These are phyloP conservation scores for Polymixis lichenea DNA, from an alignment of 2,888 invertebrate genomes.

Conservation along the genomic window DNA sequence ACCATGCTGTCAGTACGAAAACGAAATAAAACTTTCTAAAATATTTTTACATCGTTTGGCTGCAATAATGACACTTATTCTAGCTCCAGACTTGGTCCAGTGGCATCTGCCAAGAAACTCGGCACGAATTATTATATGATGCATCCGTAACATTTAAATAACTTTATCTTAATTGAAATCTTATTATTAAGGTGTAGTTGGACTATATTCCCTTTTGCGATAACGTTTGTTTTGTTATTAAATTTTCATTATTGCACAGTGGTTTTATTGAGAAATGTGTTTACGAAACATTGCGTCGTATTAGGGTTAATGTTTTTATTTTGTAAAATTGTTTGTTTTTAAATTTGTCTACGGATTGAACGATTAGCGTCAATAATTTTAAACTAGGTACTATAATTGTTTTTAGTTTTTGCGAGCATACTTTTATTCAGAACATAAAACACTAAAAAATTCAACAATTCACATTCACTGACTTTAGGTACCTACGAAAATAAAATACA, in stretches of 20 bases:
- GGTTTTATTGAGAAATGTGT: constrained; percentile 18
- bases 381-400: neutral
- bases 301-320: neutral
- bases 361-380: neutral
- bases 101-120: constrained; percentile 81
- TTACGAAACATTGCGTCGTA: neutral
- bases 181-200: constrained; percentile 67
- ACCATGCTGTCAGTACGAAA: constrained; percentile 18
- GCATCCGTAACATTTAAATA: constrained; percentile 81
- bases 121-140: constrained; percentile 79
- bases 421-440: neutral
- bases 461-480: neutral
- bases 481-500: neutral
- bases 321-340: neutral
- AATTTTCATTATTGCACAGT: constrained; percentile 41
- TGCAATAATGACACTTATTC: constrained; percentile 72
- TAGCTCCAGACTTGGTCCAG: constrained; percentile 63
- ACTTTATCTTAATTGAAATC: constrained; percentile 83
- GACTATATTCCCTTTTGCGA: constrained; percentile 62
- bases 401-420: neutral
- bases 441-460: neutral
- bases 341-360: neutral
- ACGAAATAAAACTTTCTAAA: constrained; percentile 56
- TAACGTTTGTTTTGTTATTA: constrained; percentile 50
- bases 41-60: constrained; percentile 75